Base-by-base conservation (phyloP, 2,113 vertebrate genomes). In the Tachuris rubrigastra region DNA sequence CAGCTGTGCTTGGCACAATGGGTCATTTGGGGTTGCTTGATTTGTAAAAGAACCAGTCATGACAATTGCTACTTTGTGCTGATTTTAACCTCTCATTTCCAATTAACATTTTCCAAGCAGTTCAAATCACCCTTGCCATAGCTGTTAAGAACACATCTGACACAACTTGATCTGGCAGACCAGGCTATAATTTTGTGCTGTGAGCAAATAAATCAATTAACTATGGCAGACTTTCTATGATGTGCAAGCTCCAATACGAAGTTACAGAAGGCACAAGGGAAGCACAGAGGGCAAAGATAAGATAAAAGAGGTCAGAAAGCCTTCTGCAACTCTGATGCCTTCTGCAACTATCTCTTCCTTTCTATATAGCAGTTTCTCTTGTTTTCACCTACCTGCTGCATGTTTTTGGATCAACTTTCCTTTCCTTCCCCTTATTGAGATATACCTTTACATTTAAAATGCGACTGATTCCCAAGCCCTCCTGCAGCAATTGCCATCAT, bases 51-150 rank as follows among this genome's bases (percentile, higher is more conserved):
- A 88, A 74, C 21, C 8, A 37, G 67, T 90, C 39, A 42, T 71
- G 67, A 81, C 33, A 90, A 71, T n/a, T 74, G 42, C 8, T 80
- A 62, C 35, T 95, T 92, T 71, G 35, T 52, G 56, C 30, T 41
- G 47, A 89, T 86, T 90, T 81, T 86, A 96, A 95, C 55, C 42
- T 84, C 90, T 96, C 68, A 60, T 92, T 95, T 96, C 65, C 74
- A 93, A 87, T 96, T 89, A 95, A 78, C 31, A 24, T 91, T 91
- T 87, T 67, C 69, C 59, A 87, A 73, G 42, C 53, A 85, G 86
- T 73, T 82, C 60, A 56, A 41, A 56, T 82, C 58, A 73, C n/a
- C n/a, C 41, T 44, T 76, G 74, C 52, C 56, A 76, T 5, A 16
- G 31, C 74, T 77, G 42, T 59, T 85, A 74, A 16, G 21, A 83